Percentiles rank a stretch among this genome's conserved stretches.
Conservation (phyloP, 2,888 invertebrate species). For the Athrips mouffetella region DNA sequence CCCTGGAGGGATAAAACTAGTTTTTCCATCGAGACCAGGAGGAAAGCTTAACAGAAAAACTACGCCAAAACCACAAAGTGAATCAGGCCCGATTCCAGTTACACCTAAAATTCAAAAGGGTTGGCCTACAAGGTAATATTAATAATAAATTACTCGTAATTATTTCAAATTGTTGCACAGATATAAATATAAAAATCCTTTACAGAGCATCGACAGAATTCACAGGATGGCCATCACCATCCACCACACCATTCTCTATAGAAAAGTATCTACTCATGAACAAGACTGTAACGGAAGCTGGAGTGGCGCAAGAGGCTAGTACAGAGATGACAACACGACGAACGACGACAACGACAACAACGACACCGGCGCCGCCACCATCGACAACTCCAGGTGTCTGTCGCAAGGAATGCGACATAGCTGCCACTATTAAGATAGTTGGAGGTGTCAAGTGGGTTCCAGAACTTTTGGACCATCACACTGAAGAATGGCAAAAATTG, state of each 20-base stretch:
- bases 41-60: slow-evolving; percentile 78
- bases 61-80: slow-evolving; percentile 72
- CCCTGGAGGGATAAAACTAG: slow-evolving; percentile 80
- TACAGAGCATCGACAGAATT: slow-evolving; percentile 90
- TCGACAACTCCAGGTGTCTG: slow-evolving; percentile 90
- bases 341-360: slow-evolving; percentile 80
- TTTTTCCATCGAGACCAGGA: slow-evolving; percentile 89
- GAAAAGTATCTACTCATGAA: slow-evolving; percentile 83
- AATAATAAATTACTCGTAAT: background rate
- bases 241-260: slow-evolving; percentile 91
- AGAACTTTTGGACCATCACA: slow-evolving; percentile 90
- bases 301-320: slow-evolving; percentile 62
- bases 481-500: slow-evolving; percentile 90
- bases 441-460: slow-evolving; percentile 89
- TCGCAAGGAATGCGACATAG: slow-evolving; percentile 87
- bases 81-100: slow-evolving; percentile 62
- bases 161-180: background rate
- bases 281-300: slow-evolving; percentile 80
- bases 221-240: slow-evolving; percentile 93
- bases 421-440: slow-evolving; percentile 90
- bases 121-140: slow-evolving; percentile 85
- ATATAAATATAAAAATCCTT: background rate
- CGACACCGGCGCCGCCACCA: slow-evolving; percentile 84
- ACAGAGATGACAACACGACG: slow-evolving; percentile 72
- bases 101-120: slow-evolving; percentile 88